Evolutionary conservation across 2,797 vertebrate species (phyloP).

Genomic region (Rhinatrema bivittatum): DNA sequence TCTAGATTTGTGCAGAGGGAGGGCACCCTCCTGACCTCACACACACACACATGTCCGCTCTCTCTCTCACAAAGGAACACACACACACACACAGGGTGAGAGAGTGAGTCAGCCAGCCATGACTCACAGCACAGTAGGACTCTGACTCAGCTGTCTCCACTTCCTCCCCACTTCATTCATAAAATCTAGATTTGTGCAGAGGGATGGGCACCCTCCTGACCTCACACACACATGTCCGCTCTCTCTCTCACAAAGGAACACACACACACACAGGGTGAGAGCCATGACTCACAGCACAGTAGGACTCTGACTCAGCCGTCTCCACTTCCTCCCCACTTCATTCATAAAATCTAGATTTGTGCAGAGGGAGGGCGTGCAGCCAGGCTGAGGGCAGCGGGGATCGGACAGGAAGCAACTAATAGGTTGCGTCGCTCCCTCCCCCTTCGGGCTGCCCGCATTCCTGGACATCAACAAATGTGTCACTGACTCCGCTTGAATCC

Average conservation of each 20-base stretch:
- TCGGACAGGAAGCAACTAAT: not conserved
- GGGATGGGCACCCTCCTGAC: no score
- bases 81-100: no score
- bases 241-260: not conserved
- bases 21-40: no score
- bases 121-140: no score
- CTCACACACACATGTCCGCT: not conserved
- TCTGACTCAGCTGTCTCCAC: no score
- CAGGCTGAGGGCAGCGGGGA: not conserved
- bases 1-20: no score
- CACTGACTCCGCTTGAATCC: not conserved
- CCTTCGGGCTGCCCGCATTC: not conserved
- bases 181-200: no score
- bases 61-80: no score
- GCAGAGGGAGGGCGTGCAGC: not conserved
- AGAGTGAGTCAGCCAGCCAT: no score
- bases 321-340: conserved; percentile 52
- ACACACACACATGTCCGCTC: no score
- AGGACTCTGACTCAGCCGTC: conserved; percentile 56
- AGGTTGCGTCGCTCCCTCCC: not conserved
- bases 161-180: no score
- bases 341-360: conserved; percentile 84
- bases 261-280: conserved; percentile 16
- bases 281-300: conserved; percentile 58
- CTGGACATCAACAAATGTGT: not conserved